phyloP scores from a whole-genome alignment of 1,140 invertebrate species.

The Achatina immaculata region DNA sequence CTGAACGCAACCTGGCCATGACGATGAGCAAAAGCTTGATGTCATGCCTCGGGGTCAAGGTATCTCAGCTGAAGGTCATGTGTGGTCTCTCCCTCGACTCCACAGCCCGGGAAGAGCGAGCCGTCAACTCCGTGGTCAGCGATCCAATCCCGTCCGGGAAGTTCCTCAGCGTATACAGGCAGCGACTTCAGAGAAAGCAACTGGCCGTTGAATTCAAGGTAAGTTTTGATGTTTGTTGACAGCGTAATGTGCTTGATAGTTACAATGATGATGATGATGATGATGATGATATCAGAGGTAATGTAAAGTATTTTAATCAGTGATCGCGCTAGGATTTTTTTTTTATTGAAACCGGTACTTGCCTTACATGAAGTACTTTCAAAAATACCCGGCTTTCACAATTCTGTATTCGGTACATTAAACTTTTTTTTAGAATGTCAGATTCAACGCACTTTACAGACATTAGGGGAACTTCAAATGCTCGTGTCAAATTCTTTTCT shows the following conservation, averaged over 20 bases:
- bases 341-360: not conserved
- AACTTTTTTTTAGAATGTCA: too few relatives aligned
- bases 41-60: conserved; percentile 37
- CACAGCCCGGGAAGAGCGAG: conserved; percentile 54
- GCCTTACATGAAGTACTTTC: not conserved
- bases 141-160: conserved; percentile 49
- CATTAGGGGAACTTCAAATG: too few relatives aligned
- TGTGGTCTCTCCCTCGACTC: conserved; percentile 48
- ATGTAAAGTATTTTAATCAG: not conserved
- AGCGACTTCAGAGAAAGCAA: conserved; percentile 49
- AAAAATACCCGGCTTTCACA: too few relatives aligned
- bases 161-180: conserved; percentile 49
- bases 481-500: too few relatives aligned
- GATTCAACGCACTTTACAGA: too few relatives aligned
- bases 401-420: too few relatives aligned
- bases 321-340: not conserved
- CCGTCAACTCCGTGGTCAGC: conserved; percentile 45
- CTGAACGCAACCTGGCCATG: not conserved
- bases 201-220: conserved; percentile 57
- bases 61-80: conserved; percentile 49
- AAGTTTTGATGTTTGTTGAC: conserved; percentile 29
- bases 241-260: not conserved
- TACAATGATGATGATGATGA: conserved; percentile 5
- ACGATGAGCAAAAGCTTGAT: conserved; percentile 46
- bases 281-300: too few relatives aligned